These are phyloP conservation scores for Drosophila repletoides DNA, from an alignment of 1,140 invertebrate species.

Conservation along the genomic window DNA sequence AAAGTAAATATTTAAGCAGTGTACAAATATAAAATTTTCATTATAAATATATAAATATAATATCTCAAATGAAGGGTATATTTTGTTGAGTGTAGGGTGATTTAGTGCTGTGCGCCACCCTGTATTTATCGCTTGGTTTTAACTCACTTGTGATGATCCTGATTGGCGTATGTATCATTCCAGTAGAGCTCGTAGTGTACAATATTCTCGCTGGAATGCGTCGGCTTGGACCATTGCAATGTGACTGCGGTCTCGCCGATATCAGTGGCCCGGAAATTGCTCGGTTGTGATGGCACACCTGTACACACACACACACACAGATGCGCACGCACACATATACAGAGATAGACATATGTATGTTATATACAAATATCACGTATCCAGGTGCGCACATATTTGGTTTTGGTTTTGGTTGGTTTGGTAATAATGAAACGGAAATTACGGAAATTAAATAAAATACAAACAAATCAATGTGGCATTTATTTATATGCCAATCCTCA, in stretches of 20 bases:
- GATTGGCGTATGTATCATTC: slow-evolving; percentile 97
- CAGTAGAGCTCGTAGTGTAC: slow-evolving; percentile 97
- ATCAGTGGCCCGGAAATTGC: slow-evolving; percentile 92
- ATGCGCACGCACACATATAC: background rate
- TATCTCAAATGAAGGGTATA: no score
- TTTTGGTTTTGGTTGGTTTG: slow-evolving; percentile 57
- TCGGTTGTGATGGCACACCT: slow-evolving; percentile 96
- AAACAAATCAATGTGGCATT: slow-evolving; percentile 78
- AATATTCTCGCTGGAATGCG: slow-evolving; percentile 95
- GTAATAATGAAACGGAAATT: slow-evolving; percentile 80
- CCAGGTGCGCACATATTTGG: slow-evolving; percentile 43
- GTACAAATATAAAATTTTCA: no score
- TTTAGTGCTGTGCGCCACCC: background rate
- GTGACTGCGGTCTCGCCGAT: slow-evolving; percentile 92
- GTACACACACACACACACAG: slow-evolving; percentile 41
- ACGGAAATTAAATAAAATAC: slow-evolving; percentile 80
- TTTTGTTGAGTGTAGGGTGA: background rate
- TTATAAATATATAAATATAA: no score
- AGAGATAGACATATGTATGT: background rate
- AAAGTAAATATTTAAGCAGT: no score
- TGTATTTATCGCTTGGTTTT: background rate
- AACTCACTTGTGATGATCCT: slow-evolving; percentile 87
- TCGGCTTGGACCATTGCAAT: slow-evolving; percentile 94
- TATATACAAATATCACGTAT: slow-evolving; percentile 1
- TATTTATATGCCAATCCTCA: slow-evolving; percentile 57